Percentiles rank a stretch among this genome's conserved stretches.
These are phyloP conservation scores for Cantharis flavilabris DNA, from an alignment of 2,888 invertebrate species.

Conservation along the genomic window DNA sequence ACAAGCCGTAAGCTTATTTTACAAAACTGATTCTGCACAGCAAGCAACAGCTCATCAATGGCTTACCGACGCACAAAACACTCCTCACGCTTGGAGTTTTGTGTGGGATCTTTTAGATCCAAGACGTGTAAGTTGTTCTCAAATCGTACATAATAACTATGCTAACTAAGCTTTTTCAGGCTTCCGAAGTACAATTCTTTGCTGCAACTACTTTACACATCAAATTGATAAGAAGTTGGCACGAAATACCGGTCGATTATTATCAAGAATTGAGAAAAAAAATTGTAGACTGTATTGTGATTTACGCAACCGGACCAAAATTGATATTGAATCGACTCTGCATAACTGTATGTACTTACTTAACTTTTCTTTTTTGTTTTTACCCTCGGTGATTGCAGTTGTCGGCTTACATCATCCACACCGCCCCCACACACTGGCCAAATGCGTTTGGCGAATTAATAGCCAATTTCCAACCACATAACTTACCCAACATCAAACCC, in stretches of 20 bases:
- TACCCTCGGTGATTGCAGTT: constrained; percentile 62
- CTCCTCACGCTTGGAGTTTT: constrained; percentile 90
- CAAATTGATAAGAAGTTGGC: constrained; percentile 87
- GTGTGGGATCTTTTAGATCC: constrained; percentile 87
- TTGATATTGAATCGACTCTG: constrained; percentile 85
- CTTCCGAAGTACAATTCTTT: constrained; percentile 90
- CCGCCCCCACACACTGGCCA: constrained; percentile 60
- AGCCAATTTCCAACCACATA: constrained; percentile 56
- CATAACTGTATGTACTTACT: constrained; percentile 71
- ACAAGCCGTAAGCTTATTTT: constrained; percentile 71
- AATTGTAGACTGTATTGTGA: constrained; percentile 75
- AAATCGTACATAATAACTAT: background rate
- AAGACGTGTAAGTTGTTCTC: constrained; percentile 69
- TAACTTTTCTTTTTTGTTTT: background rate
- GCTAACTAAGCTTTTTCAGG: constrained; percentile 59
- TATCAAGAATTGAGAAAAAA: constrained; percentile 77
- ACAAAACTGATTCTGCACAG: constrained; percentile 64
- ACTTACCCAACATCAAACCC: constrained; percentile 63
- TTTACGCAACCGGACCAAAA: constrained; percentile 80
- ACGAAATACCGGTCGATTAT: constrained; percentile 81
- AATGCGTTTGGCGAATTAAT: constrained; percentile 78
- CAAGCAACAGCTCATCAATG: constrained; percentile 82
- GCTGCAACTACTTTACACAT: constrained; percentile 89
- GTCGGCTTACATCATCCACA: constrained; percentile 81
- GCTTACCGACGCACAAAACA: constrained; percentile 83